Conservation (phyloP, 2,113 vertebrate genomes). For the Neolamprologus modestus region DNA sequence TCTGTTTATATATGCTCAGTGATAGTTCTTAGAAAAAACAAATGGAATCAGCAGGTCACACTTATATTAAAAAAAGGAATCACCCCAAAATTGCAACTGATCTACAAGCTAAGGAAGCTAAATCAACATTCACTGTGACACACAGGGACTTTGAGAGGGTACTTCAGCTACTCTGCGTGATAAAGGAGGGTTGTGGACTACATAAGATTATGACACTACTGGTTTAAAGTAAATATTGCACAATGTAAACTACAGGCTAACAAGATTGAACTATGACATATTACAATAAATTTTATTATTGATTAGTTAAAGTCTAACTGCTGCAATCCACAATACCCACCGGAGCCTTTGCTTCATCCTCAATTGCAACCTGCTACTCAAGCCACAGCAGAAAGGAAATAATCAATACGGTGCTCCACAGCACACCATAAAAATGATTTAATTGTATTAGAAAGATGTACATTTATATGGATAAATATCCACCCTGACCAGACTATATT, state of each 20-base stretch:
- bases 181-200: neutral
- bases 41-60: neutral
- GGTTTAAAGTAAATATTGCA: neutral
- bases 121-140: neutral
- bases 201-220: neutral
- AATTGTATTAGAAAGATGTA: neutral
- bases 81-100: neutral
- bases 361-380: slow-evolving; percentile 2
- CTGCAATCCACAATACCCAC: slow-evolving; percentile 20
- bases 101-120: neutral
- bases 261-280: neutral
- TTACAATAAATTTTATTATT: neutral
- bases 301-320: neutral
- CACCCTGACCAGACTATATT: neutral
- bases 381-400: neutral
- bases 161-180: neutral
- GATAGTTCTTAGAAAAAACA: neutral
- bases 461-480: neutral
- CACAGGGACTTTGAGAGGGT: neutral
- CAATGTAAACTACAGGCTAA: neutral
- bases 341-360: slow-evolving; percentile 3
- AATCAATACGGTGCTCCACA: neutral
- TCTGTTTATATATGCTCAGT: neutral
- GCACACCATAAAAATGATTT: neutral
- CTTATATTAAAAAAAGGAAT: neutral